Base-by-base conservation (phyloP, 2,797 vertebrate genomes). In the Esox masquinongy region DNA sequence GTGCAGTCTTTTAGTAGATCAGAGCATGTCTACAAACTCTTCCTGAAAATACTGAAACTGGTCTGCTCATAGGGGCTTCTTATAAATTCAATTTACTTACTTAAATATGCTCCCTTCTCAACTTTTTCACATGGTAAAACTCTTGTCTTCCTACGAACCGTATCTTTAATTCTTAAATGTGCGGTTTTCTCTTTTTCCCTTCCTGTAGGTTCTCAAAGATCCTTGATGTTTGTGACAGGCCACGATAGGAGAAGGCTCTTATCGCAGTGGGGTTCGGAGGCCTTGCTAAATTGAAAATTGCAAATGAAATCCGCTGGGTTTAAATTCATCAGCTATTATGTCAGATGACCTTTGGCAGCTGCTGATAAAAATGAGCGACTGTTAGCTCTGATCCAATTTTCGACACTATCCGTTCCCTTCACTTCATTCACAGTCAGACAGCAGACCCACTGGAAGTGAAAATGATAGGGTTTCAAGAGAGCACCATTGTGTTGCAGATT, bases 381-480 rank as follows among this genome's bases (percentile, higher is more conserved):
- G 96, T 96, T 96, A 95, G 94, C 83, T 96, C 94, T 96, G 96
- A 98, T 97, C 96, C 97, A 98, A 97, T 99, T 98, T 98, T 95
- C 95, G 90, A 94, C 95, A 94, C 94, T 94, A 95, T 96, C 94
- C 95, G 73, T 24, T 17, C 95, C 95, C 94, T 95, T 94, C 94
- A 94, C 92, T 96, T 95, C 95, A 95, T 96, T 96, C 96, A 94
- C 95, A 93, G 95, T 93, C 93, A 95, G 94, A 93, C 92, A 88
- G 96, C 95, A 94, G 94, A 96, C 95, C 95, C 93, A 92, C 93
- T 91, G 94, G 94, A 95, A 95, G 96, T 96, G 97, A 96, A 99
- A 98, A 98, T 98, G 96, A 99, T 98, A 97, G 96, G 96, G 95
- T 98, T 98, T 97, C 94, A 95, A 95, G 96, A 97, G 95, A 96